phyloP scores from a whole-genome alignment of 2,888 invertebrate species.

The Stenodera caucasica region DNA sequence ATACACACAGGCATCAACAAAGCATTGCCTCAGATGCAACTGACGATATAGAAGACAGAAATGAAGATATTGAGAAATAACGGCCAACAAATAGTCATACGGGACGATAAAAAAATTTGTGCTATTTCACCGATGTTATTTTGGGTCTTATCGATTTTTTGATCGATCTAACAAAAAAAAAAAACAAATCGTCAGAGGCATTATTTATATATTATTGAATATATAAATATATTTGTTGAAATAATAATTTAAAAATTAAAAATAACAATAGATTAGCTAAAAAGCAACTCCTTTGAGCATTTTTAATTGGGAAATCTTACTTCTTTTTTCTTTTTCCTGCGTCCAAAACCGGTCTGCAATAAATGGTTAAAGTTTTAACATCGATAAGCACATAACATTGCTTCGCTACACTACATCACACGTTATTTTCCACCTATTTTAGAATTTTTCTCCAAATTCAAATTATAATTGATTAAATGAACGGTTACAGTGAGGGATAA shows the following conservation, averaged over 20 bases:
- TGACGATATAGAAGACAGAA: conserved; percentile 45
- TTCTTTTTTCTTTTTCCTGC: conserved; percentile 98
- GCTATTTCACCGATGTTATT: not conserved
- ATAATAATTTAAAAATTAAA: too few relatives aligned
- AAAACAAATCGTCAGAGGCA: conserved; percentile 51
- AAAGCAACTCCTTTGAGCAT: conserved; percentile 53
- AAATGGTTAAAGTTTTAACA: conserved; percentile 56
- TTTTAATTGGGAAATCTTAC: conserved; percentile 73
- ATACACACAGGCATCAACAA: conserved; percentile 40
- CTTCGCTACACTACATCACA: conserved; percentile 44
- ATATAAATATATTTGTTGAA: conserved; percentile 6
- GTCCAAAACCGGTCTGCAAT: conserved; percentile 90
- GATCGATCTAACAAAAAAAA: not conserved
- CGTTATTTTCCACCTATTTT: conserved; percentile 21
- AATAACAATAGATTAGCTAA: conserved; percentile 40
- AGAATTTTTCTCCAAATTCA: too few relatives aligned
- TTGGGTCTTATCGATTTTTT: not conserved
- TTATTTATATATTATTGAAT: conserved; percentile 29
- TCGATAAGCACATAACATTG: conserved; percentile 54
- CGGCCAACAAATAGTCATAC: conserved; percentile 12
- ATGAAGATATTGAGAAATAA: conserved; percentile 28
- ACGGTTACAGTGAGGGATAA: conserved; percentile 15
- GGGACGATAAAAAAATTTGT: not conserved
- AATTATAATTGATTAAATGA: not conserved
- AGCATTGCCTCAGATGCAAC: conserved; percentile 45